These are phyloP conservation scores for Acanthoscelides obtectus DNA, from an alignment of 2,888 invertebrate genomes.

Conservation along the genomic window DNA sequence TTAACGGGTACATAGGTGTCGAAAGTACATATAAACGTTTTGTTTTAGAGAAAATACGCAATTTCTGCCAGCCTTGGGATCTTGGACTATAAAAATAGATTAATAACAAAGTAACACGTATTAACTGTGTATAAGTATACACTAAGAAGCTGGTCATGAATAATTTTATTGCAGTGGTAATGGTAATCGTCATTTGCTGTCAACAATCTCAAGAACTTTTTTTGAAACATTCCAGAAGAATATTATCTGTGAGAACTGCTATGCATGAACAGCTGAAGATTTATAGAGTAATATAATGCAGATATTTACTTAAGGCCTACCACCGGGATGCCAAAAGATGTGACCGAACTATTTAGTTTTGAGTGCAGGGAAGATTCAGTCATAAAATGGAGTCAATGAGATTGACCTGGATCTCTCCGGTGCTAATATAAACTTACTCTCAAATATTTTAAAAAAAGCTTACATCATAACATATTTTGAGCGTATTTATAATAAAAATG, in stretches of 20 bases:
- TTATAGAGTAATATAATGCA: not conserved
- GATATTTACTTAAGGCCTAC: not conserved
- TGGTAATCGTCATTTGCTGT: not conserved
- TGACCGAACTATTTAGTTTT: not conserved
- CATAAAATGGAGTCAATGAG: not conserved
- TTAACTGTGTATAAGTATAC: not conserved
- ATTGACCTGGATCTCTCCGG: too few species aligned
- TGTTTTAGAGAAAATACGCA: too few species aligned
- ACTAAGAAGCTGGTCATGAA: not conserved
- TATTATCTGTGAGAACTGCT: not conserved
- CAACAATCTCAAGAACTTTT: not conserved
- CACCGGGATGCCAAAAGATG: not conserved
- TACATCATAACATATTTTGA: too few species aligned
- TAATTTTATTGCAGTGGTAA: not conserved
- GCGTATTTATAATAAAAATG: too few species aligned
- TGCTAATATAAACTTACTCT: too few species aligned
- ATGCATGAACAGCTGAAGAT: not conserved
- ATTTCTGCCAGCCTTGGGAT: too few species aligned
- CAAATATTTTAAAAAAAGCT: too few species aligned
- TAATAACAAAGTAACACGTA: too few species aligned
- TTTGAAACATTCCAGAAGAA: not conserved
- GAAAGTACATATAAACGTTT: too few species aligned
- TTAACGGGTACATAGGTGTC: too few species aligned
- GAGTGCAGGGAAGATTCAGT: not conserved
- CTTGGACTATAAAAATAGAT: too few species aligned